Evolutionary conservation across 2,113 vertebrate genomes (phyloP).

Genomic region (Catharus fuscescens): DNA sequence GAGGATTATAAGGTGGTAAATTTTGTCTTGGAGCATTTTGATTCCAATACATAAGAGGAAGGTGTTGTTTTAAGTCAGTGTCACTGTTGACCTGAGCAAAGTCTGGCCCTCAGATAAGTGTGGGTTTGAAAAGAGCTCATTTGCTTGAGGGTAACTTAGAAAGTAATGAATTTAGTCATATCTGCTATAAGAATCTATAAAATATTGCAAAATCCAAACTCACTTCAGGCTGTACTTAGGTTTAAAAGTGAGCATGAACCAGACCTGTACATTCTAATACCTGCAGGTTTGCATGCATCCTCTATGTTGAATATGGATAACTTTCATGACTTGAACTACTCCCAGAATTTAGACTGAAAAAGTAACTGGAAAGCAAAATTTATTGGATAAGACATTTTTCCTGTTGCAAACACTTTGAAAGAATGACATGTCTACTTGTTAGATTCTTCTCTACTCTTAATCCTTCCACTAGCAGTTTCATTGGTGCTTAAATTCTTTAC

Average conservation of each 20-base stretch:
- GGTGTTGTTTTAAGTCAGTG: not conserved
- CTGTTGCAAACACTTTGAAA: not conserved
- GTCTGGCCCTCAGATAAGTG: not conserved
- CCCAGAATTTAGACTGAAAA: not conserved
- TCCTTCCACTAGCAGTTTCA: not conserved
- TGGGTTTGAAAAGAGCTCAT: not conserved
- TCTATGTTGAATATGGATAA: not conserved
- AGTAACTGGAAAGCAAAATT: not conserved
- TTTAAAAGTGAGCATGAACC: not conserved
- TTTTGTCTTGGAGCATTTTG: conserved; percentile 19
- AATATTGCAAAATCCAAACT: not conserved
- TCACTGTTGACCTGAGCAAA: not conserved
- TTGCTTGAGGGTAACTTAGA: not conserved
- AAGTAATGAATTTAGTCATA: not conserved
- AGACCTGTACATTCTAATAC: not conserved
- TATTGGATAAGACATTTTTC: not conserved
- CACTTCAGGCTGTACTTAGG: not conserved
- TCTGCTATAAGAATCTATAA: not conserved
- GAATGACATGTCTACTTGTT: not conserved
- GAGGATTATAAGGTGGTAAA: not conserved
- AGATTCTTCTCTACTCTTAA: not conserved
- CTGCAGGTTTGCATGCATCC: not conserved
- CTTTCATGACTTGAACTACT: not conserved
- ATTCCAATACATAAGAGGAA: not conserved
- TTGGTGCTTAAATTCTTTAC: not conserved